These are phyloP conservation scores for Drosophila cracens DNA, from an alignment of 2,888 invertebrate genomes.

Conservation along the genomic window DNA sequence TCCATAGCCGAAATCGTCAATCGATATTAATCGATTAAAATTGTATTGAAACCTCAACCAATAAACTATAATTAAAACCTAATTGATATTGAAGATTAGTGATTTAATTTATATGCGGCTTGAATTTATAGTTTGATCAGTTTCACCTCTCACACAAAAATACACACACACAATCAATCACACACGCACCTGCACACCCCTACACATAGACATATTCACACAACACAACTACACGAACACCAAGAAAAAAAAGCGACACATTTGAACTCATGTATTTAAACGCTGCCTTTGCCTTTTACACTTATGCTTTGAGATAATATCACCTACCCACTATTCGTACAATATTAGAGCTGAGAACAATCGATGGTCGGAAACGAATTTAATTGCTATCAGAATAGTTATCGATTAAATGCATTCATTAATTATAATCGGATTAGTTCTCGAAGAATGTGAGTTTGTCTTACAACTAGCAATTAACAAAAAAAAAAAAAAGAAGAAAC, in stretches of 20 bases:
- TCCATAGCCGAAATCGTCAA: neutral
- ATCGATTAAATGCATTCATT: neutral
- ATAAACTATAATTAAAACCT: neutral
- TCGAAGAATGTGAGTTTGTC: neutral
- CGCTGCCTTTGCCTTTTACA: conserved; percentile 76
- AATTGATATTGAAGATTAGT: neutral
- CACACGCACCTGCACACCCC: conserved; percentile 5
- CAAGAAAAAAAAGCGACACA: conserved; percentile 6
- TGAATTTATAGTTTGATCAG: neutral
- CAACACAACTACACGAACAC: conserved; percentile 17
- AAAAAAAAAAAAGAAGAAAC: neutral
- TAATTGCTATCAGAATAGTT: neutral
- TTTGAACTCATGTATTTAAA: conserved; percentile 30
- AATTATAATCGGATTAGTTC: neutral
- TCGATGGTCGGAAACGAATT: neutral
- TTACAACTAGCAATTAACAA: neutral
- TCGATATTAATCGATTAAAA: neutral
- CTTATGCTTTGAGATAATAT: conserved; percentile 30
- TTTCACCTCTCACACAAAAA: neutral
- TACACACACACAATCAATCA: conserved; percentile 1
- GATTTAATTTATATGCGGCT: neutral
- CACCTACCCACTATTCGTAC: neutral
- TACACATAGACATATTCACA: conserved; percentile 2
- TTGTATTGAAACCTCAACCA: neutral
- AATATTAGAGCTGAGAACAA: conserved; percentile 22